A percentile compares a stretch with the other conserved stretches of the same genome.
phyloP scores from a whole-genome alignment of 2,113 vertebrate genomes.

The Tragelaphus imberbis region DNA sequence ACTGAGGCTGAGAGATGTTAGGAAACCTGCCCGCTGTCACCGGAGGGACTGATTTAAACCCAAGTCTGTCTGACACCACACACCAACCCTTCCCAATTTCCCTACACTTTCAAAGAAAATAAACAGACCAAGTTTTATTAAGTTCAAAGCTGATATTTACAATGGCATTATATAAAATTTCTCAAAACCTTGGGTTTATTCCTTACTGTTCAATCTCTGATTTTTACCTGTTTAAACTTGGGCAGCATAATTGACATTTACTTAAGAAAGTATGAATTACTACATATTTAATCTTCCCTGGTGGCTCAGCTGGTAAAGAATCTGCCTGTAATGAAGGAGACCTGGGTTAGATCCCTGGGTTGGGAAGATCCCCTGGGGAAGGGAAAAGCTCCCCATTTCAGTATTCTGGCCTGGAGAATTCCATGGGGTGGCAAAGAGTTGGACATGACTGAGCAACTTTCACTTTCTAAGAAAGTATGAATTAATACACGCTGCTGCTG shows the following conservation, averaged over 20 bases:
- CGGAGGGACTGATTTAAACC: background rate
- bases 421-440: background rate
- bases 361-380: background rate
- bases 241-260: constrained; percentile 26
- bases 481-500: background rate
- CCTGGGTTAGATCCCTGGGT: background rate
- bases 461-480: background rate
- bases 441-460: background rate
- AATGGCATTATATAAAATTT: constrained; percentile 36
- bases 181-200: constrained; percentile 16
- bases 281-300: background rate
- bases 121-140: constrained; percentile 11
- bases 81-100: background rate
- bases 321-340: background rate
- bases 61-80: background rate
- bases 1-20: background rate
- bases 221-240: background rate
- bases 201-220: background rate
- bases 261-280: constrained; percentile 41
- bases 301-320: background rate
- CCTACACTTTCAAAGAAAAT: constrained; percentile 13
- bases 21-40: background rate
- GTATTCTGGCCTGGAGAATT: background rate
- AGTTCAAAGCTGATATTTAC: constrained; percentile 31
- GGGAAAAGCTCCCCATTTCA: background rate